Conservation (phyloP, 2,888 invertebrate genomes). For the Volucella zonaria region DNA sequence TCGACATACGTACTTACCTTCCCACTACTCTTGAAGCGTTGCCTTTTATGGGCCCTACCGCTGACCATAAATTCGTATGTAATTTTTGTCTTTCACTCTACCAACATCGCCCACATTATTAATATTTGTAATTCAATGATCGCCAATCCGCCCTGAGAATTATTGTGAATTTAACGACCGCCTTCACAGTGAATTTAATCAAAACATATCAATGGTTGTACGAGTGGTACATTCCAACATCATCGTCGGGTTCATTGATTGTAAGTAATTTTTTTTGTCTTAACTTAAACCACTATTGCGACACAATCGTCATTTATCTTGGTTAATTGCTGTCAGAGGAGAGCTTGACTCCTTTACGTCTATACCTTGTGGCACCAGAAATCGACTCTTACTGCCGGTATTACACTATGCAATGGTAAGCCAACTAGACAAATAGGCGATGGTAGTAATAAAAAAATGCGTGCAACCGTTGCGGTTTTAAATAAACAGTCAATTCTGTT, state of each 20-base stretch:
- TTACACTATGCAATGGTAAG: constrained; percentile 28
- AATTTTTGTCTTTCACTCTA: constrained; percentile 10
- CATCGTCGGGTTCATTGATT: constrained; percentile 17
- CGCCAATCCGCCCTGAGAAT: constrained; percentile 15
- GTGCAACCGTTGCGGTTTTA: constrained; percentile 58
- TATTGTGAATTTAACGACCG: constrained; percentile 17
- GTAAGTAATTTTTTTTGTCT: constrained; percentile 26
- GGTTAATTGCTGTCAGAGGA: constrained; percentile 43
- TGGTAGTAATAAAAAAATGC: constrained; percentile 44
- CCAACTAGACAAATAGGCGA: background rate
- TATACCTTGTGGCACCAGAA: constrained; percentile 5
- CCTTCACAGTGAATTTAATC: constrained; percentile 27
- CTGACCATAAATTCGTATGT: constrained; percentile 3
- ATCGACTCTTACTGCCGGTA: constrained; percentile 14
- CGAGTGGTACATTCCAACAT: background rate
- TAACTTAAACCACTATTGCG: constrained; percentile 52
- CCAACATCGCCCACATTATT: constrained; percentile 12
- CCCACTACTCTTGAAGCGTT: constrained; percentile 17
- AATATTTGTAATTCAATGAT: constrained; percentile 11
- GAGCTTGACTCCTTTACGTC: constrained; percentile 10
- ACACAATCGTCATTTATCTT: constrained; percentile 64
- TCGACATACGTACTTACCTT: background rate
- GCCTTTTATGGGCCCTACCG: constrained; percentile 9
- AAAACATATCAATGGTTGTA: constrained; percentile 35
- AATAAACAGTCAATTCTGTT: constrained; percentile 52